A percentile compares a stretch with the other conserved stretches of the same genome.
Conservation (phyloP, 2,113 vertebrate genomes). For the Alligator mississippiensis region DNA sequence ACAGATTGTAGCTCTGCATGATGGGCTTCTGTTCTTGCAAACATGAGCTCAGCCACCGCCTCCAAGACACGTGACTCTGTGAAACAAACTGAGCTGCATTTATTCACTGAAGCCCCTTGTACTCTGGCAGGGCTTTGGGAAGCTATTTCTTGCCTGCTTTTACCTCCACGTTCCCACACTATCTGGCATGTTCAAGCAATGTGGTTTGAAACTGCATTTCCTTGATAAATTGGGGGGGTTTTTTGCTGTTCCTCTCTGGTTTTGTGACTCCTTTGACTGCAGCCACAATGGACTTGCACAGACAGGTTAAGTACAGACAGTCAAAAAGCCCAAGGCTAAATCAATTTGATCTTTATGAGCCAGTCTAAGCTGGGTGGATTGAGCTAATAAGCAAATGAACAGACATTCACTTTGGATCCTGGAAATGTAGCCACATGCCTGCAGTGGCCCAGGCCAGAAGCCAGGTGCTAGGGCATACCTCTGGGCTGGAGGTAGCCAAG, state of each 20-base stretch:
- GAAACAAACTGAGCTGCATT: conserved; percentile 51
- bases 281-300: too few relatives aligned
- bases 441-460: too few relatives aligned
- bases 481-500: not conserved
- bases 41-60: conserved; percentile 60
- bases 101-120: conserved; percentile 5
- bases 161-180: not conserved
- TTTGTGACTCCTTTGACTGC: not conserved
- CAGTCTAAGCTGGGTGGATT: too few relatives aligned
- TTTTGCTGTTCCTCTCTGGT: not conserved
- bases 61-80: conserved; percentile 65
- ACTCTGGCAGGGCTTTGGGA: not conserved
- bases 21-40: conserved; percentile 38
- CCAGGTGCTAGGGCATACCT: not conserved
- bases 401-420: too few relatives aligned
- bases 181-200: not conserved
- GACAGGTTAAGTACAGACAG: too few relatives aligned
- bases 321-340: too few relatives aligned
- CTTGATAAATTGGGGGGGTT: too few relatives aligned
- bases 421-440: too few relatives aligned
- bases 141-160: not conserved
- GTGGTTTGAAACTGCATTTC: too few relatives aligned
- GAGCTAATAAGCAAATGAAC: too few relatives aligned
- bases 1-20: conserved; percentile 43
- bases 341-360: too few relatives aligned